Base-by-base conservation (phyloP, 1,140 invertebrate genomes). In the Dufourea novaeangliae region DNA sequence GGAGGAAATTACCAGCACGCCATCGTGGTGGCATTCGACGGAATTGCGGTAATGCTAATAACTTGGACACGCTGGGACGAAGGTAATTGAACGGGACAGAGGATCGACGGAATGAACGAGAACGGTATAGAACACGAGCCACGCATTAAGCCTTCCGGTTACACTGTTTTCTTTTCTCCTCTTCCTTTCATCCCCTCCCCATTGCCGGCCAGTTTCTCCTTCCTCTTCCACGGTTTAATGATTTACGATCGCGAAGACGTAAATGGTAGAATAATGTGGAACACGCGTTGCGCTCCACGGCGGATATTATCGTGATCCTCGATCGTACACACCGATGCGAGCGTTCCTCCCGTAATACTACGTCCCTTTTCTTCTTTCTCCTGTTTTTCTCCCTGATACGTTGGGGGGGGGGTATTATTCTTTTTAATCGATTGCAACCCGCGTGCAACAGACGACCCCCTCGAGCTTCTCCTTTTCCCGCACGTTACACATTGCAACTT, bases 31-130 rank as follows among this genome's bases (percentile, higher is more conserved):
- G 20, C 34, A 14, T 39, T 66, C 62, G 27, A 27, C 25, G 57
- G 37, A 44, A 54, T 59, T 20, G 37, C 68, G 68, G 32, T 63
- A 63, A 74, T 66, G 72, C 62, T 67, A 67, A 67, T 74, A 67
- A 67, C 62, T 14, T 12, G 2, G 34, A 4, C n/a, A 10, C 34
- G 37, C 56, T 44, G 72, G 46, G 20, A 34, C n/a, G n/a, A 27
- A 44, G 37, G 25, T 64, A 74, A 74, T 66, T 56, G 61, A 54
- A 56, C 61, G 57, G 10, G 7, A n/a, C n/a, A n/a, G 56, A 50
- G 29, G 12, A 46, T 46, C 20, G 17, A 59, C 44, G 44, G 50
- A n/a, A n/a, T n/a, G n/a, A n/a, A n/a, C n/a, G n/a, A n/a, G n/a
- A n/a, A n/a, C n/a, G n/a, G 56, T 22, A 29, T 3, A 17, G 12